Base-by-base conservation (phyloP, 2,113 vertebrate genomes). In the Rattus rattus region DNA sequence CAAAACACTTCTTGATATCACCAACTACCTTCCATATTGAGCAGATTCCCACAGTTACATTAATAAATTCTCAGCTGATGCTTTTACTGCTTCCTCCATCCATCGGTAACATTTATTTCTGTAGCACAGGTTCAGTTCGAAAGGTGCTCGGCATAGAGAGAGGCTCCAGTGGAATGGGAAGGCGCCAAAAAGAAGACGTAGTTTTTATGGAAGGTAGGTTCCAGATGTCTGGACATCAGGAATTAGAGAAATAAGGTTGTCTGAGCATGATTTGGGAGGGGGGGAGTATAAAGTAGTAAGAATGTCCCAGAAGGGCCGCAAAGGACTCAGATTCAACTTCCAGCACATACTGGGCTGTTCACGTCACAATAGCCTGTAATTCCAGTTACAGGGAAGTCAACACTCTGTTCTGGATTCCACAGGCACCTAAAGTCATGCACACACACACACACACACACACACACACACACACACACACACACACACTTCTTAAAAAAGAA, bases 21-120 rank as follows among this genome's bases (percentile, higher is more conserved):
- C 94, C 76, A 88, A 90, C 92, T 81, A 88, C 89, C 97, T 97
- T 88, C 94, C 75, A 95, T 94, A 94, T 80, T 90, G 93, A 98
- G 96, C 95, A 98, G 79, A 89, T 98, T 95, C 87, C 72, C 52
- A 92, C 59, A 96, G 95, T 26, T 96, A 95, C 94, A 94, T 93
- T 96, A 98, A 98, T 98, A 99, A 97, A 98, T 98, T 98, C 98
- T 97, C 92, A 94, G 91, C 96, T 91, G 96, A 98, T 97, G 96
- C 52, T 98, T 98, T 98, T 98, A 98, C 95, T 98, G 97, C 96
- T 91, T 36, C 14, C 73, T 98, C 86, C 94, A 95, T 86, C 97
- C 96, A 98, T 97, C 98, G 98, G 80, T 91, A 98, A 85, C 92
- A 97, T 63, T 88, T 96, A 97, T 97, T 98, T 96, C 85, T 92